These are phyloP conservation scores for Brachionus koreanus DNA, from an alignment of 1,140 invertebrate genomes.

Conservation along the genomic window DNA sequence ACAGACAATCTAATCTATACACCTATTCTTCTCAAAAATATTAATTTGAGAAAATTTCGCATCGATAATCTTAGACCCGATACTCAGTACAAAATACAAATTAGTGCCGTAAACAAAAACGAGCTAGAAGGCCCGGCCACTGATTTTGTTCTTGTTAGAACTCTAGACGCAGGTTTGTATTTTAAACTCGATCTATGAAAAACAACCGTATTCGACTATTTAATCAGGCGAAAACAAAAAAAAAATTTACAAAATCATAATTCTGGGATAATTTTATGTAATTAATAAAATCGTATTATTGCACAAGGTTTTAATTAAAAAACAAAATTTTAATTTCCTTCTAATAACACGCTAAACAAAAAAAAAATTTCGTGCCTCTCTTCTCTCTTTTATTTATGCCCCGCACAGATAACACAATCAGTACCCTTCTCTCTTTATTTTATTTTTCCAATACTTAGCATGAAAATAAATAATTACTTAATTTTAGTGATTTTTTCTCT, in stretches of 20 bases:
- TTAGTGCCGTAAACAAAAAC: conserved; percentile 27
- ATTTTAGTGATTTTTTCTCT: background rate
- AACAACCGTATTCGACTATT: background rate
- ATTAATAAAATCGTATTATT: background rate
- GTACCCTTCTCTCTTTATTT: background rate
- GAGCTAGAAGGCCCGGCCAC: conserved; percentile 22
- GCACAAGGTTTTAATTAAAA: background rate
- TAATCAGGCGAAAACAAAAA: background rate
- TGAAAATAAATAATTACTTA: background rate
- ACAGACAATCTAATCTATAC: conserved; percentile 22
- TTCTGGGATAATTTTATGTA: background rate
- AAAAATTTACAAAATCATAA: background rate
- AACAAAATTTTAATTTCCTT: background rate
- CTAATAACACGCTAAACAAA: background rate
- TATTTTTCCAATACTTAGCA: background rate
- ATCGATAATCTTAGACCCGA: conserved; percentile 21
- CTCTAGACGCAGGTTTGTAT: conserved; percentile 12
- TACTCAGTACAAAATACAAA: conserved; percentile 37
- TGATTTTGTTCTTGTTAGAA: background rate
- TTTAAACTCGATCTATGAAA: background rate
- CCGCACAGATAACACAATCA: background rate
- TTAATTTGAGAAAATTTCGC: conserved; percentile 27
- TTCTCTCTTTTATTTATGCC: background rate
- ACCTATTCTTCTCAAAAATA: conserved; percentile 17
- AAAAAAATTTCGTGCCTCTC: background rate